Conservation (phyloP, 2,888 invertebrate species). For the Orgyia antiqua region DNA sequence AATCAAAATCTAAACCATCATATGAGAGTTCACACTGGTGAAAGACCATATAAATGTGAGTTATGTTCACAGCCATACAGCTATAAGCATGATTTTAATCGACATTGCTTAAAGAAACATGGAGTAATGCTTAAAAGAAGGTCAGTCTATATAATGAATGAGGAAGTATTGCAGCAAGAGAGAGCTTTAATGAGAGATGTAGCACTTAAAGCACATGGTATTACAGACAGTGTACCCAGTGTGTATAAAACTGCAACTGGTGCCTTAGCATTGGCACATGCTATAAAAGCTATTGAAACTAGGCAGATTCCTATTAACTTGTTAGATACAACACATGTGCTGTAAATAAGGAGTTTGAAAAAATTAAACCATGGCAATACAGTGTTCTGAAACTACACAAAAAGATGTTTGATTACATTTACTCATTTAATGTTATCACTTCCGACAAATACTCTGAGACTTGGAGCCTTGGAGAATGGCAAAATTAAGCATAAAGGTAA, state of each 20-base stretch:
- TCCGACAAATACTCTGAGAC: too few relatives aligned
- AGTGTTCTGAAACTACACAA: too few relatives aligned
- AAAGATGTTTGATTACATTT: too few relatives aligned
- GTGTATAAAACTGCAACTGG: conserved; percentile 47
- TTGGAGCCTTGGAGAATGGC: too few relatives aligned
- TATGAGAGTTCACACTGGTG: conserved; percentile 54
- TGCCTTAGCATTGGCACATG: conserved; percentile 39
- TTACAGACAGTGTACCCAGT: conserved; percentile 35
- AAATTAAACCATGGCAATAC: too few relatives aligned
- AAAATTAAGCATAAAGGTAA: too few relatives aligned
- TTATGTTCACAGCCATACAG: conserved; percentile 62
- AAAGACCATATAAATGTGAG: conserved; percentile 58
- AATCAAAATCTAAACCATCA: conserved; percentile 37
- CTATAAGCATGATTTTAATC: conserved; percentile 59
- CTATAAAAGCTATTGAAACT: conserved; percentile 38
- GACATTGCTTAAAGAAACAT: conserved; percentile 61
- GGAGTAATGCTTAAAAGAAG: conserved; percentile 52
- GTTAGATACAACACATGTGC: conserved; percentile 1
- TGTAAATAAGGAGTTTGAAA: too few relatives aligned
- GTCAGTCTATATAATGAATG: conserved; percentile 48
- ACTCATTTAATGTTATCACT: too few relatives aligned
- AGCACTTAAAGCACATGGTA: conserved; percentile 34
- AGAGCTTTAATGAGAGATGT: conserved; percentile 43
- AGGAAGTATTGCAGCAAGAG: conserved; percentile 47
- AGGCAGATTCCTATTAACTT: conserved; percentile 31